Conservation (phyloP, 2,113 vertebrate genomes). For the Calyptommatus sinebrachiatus region DNA sequence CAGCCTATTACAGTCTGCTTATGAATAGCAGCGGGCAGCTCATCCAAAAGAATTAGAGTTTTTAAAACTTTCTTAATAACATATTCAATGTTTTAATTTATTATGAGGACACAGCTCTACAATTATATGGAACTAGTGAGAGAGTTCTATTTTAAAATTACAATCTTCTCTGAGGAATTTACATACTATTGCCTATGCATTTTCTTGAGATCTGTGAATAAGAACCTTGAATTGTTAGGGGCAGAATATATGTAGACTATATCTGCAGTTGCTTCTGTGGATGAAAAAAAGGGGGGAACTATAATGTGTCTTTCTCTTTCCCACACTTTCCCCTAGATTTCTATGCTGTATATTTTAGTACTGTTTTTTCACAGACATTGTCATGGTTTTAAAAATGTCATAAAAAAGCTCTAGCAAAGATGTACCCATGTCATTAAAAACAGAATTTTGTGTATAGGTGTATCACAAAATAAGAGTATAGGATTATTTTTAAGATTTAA, state of each 20-base stretch:
- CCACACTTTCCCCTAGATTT: neutral
- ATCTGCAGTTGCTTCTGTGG: neutral
- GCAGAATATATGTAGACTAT: neutral
- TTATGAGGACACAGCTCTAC: slow-evolving; percentile 41
- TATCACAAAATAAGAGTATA: too few relatives aligned
- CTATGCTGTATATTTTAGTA: neutral
- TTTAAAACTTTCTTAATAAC: slow-evolving; percentile 42
- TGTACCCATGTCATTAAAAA: neutral
- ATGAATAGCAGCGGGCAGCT: slow-evolving; percentile 26
- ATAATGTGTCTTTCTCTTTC: neutral
- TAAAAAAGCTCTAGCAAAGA: neutral
- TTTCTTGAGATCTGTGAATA: slow-evolving; percentile 25
- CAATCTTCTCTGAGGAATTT: slow-evolving; percentile 15
- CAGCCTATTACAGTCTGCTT: slow-evolving; percentile 33
- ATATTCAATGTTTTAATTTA: slow-evolving; percentile 52
- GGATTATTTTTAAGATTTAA: too few relatives aligned
- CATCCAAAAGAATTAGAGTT: slow-evolving; percentile 32
- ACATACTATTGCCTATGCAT: slow-evolving; percentile 3
- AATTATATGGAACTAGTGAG: slow-evolving; percentile 39
- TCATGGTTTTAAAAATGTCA: neutral
- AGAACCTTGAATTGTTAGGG: neutral
- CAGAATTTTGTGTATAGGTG: neutral
- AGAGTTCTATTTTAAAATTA: slow-evolving; percentile 30
- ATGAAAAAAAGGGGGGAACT: neutral
- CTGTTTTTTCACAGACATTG: neutral